Percentiles rank a stretch among this genome's conserved stretches.
Conservation (phyloP, 2,888 invertebrate species). For the Azorinus chamasolen region DNA sequence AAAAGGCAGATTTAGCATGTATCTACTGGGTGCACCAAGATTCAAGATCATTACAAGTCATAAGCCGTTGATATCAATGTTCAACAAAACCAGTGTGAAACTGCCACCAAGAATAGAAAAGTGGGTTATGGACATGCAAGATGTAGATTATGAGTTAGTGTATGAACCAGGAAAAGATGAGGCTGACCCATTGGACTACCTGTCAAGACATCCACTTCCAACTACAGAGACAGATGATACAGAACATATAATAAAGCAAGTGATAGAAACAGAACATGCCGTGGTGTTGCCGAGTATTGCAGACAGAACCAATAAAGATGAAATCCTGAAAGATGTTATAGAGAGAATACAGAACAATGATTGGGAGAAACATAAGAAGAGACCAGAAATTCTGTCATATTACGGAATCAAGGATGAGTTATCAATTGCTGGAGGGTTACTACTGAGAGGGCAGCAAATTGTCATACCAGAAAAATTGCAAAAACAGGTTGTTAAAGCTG, state of each 20-base stretch:
- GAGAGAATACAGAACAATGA: constrained; percentile 4
- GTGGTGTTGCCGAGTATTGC: not conserved
- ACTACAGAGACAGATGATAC: constrained; percentile 2
- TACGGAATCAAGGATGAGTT: constrained; percentile 18
- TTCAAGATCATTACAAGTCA: constrained; percentile 9
- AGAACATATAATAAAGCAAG: constrained; percentile 14
- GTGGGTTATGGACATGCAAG: constrained; percentile 26
- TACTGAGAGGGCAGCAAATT: constrained; percentile 22
- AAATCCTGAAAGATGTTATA: not conserved
- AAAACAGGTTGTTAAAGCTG: constrained; percentile 26
- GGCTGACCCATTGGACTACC: constrained; percentile 35
- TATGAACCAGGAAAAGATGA: too few relatives aligned
- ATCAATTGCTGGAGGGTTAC: constrained; percentile 10
- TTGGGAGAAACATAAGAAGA: constrained; percentile 9
- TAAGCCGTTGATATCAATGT: constrained; percentile 35
- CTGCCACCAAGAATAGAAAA: not conserved
- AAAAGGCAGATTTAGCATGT: constrained; percentile 31
- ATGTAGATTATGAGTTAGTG: constrained; percentile 39
- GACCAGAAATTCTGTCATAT: too few relatives aligned
- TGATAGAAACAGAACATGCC: constrained; percentile 1
- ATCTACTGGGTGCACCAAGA: constrained; percentile 50
- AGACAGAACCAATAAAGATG: not conserved
- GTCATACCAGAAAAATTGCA: constrained; percentile 29
- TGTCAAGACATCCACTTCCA: constrained; percentile 36
- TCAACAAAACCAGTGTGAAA: constrained; percentile 23